Evolutionary conservation across 2,888 invertebrate species (phyloP), one percentile per base, ranked within the genome.

Genomic region (Parelbella ahira): DNA sequence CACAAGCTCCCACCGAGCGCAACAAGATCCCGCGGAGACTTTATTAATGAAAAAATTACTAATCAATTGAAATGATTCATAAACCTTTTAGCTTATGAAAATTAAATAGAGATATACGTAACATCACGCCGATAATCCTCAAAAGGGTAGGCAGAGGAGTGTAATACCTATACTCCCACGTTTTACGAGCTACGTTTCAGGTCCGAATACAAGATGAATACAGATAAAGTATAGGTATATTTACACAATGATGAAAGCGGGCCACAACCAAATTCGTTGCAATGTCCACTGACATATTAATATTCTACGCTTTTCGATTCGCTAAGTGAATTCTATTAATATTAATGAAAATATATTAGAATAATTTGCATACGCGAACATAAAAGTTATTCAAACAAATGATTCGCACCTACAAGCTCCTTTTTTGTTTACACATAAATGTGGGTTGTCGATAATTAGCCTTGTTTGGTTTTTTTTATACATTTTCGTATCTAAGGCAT

Each of bases 281-380:
- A 13, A 27, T 23, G 9, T 9, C 29, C 5, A 12, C 10, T 34
- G 23, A 42, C 29, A 28, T 34, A 42, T 42, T 15, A n/a, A 28
- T 28, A 42, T 34, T 42, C 27, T 19, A 36, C 34, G 27, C 21
- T 33, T 30, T 7, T 37, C 30, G 30, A 30, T 30, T 43, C 24
- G 29, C 36, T 41, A 44, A 48, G 45, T 48, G 48, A 48, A 50
- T 48, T 42, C 41, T 44, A 46, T 48, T 44, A 20, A 42, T 45
- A 46, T 46, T 48, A 37, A 45, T 49, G 27, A 30, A 45, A 45
- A 44, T 44, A 48, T 37, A 51, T 49, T 44, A 43, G 18, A 37
- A 4, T 36, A 29, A 49, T 51, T 51, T 49, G 51, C 47, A 49
- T 46, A 45, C 10, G 34, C 30, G 29, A 37, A 42, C 34, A 32